phyloP scores from a whole-genome alignment of 2,888 invertebrate genomes.

The Archips crataeganus region DNA sequence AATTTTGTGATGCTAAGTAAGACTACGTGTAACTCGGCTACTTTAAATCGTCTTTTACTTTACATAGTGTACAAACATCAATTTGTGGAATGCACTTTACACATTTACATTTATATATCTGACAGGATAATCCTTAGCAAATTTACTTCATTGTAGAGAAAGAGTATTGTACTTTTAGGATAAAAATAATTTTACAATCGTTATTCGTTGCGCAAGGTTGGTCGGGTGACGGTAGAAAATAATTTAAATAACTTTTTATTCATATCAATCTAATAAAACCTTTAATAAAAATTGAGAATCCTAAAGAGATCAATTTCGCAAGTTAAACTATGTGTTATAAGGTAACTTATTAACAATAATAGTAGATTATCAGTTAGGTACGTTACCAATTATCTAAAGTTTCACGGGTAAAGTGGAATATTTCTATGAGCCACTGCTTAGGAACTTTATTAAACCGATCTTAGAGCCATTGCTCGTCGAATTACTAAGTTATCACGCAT shows the following conservation, averaged over 20 bases:
- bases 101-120: slow-evolving; percentile 26
- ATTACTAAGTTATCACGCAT: slow-evolving; percentile 15
- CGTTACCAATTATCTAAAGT: slow-evolving; percentile 32
- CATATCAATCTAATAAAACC: slow-evolving; percentile 41
- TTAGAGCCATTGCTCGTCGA: slow-evolving; percentile 29
- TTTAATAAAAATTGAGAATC: slow-evolving; percentile 48
- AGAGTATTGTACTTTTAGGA: slow-evolving; percentile 48
- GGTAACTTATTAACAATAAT: slow-evolving; percentile 42
- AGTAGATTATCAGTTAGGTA: slow-evolving; percentile 29
- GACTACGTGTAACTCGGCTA: slow-evolving; percentile 44
- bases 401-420: slow-evolving; percentile 35
- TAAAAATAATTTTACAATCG: slow-evolving; percentile 25
- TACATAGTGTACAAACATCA: slow-evolving; percentile 57
- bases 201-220: slow-evolving; percentile 55
- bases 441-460: slow-evolving; percentile 48
- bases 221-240: slow-evolving; percentile 45
- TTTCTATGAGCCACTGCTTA: slow-evolving; percentile 42
- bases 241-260: slow-evolving; percentile 24
- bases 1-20: slow-evolving; percentile 34
- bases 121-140: slow-evolving; percentile 24
- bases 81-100: slow-evolving; percentile 61
- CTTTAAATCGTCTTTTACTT: slow-evolving; percentile 54
- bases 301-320: slow-evolving; percentile 57
- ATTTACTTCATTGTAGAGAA: slow-evolving; percentile 9
- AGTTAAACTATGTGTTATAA: slow-evolving; percentile 42